Base-by-base conservation (phyloP, 2,797 vertebrate genomes). In the Ibycter americanus region DNA sequence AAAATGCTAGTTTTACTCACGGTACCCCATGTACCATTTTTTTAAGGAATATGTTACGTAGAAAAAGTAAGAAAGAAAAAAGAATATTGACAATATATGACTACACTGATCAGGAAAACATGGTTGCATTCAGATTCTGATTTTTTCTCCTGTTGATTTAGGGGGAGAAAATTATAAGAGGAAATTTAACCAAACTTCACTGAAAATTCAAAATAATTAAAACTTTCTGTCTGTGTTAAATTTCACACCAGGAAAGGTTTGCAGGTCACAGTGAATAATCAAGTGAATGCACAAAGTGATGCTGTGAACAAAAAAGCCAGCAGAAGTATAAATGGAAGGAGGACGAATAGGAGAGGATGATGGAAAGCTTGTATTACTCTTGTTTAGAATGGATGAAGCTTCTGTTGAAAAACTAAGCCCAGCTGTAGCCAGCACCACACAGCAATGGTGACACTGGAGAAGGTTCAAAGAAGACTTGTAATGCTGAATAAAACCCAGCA, bases 41-140 rank as follows among this genome's bases (percentile, higher is more conserved):
- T 88, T 42, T 0, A 65, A 90, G 51, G 65, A 85, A 34, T 23
- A 32, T 1, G 2, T 15, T 55, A 56, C 0, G 0, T 20, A 70
- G 27, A 40, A 93, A 87, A 70, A 19, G 11, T 34, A 66, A 67
- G 26, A 15, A 36, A 63, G 25, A 80, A 83, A 79, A 80, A 77
- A 72, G 3, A 21, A 32, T 29, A 22, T 20, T 40, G 32, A 34
- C 6, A n/a, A 47, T 51, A 55, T 32, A 26, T 21, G 10, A 10
- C 21, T 87, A 25, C 54, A 52, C 3, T 59, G n/a, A 70, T 21
- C 3, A 27, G 42, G 20, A 34, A 73, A 80, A 80, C 9, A 36
- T 4, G 25, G 11, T 20, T 93, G 19, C 4, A 3, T 36, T 58
- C 46, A 66, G 62, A 67, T 55, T 77, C 40, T 38, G 18, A 8